Evolutionary conservation across 2,888 invertebrate genomes (phyloP).

Genomic region (Camptogramma bilineatum): DNA sequence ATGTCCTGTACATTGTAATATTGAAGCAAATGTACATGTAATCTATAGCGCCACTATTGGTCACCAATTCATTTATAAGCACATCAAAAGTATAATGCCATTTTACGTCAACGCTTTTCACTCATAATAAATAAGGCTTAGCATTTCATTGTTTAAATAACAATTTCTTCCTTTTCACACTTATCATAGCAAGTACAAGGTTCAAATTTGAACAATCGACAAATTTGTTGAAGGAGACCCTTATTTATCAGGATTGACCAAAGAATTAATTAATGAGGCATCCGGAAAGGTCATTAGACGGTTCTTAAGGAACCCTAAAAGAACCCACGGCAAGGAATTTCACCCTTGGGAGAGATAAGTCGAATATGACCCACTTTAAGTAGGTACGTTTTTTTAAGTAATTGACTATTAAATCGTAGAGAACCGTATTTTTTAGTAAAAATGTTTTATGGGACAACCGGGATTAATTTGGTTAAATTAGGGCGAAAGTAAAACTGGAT

Average conservation of each 20-base stretch:
- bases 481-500: neutral
- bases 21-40: too few relatives aligned
- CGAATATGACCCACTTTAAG: conserved; percentile 52
- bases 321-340: conserved; percentile 51
- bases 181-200: neutral
- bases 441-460: conserved; percentile 21
- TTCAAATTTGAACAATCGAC: neutral
- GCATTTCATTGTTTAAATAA: too few relatives aligned
- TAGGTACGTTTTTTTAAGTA: conserved; percentile 58
- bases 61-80: too few relatives aligned
- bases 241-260: conserved; percentile 66
- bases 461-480: conserved; percentile 22
- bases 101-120: too few relatives aligned
- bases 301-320: conserved; percentile 38
- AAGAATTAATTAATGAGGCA: conserved; percentile 71
- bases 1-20: too few relatives aligned
- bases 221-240: conserved; percentile 32
- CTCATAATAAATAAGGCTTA: too few relatives aligned
- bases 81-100: too few relatives aligned
- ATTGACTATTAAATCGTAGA: conserved; percentile 58
- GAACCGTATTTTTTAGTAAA: conserved; percentile 34
- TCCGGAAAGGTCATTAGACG: conserved; percentile 59
- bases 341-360: conserved; percentile 54
- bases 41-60: too few relatives aligned
- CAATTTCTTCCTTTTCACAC: too few relatives aligned